These are phyloP conservation scores for Anagyrus pseudococci DNA, from an alignment of 2,888 invertebrate genomes.

Conservation along the genomic window DNA sequence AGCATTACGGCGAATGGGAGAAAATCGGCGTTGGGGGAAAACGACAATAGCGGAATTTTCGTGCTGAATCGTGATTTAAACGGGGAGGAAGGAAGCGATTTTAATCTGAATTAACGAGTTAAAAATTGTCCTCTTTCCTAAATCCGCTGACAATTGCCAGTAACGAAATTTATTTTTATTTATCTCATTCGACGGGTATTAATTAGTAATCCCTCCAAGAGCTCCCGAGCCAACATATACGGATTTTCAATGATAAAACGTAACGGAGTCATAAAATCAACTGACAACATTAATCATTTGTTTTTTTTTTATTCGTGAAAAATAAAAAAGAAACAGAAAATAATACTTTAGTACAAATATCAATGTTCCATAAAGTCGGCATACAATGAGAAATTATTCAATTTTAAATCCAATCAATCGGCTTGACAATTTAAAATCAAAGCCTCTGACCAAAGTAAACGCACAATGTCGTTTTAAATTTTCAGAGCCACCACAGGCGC, in stretches of 20 bases:
- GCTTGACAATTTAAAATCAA: too few species aligned
- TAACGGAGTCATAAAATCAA: too few species aligned
- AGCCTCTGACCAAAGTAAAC: too few species aligned
- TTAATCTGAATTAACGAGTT: conserved; percentile 39
- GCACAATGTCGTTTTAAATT: conserved; percentile 33
- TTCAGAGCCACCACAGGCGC: conserved; percentile 79
- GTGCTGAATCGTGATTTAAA: conserved; percentile 38
- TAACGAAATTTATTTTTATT: neutral
- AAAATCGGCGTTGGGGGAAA: conserved; percentile 35
- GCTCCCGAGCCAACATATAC: neutral
- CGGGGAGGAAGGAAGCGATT: conserved; percentile 36
- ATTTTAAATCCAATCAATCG: too few species aligned
- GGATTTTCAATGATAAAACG: too few species aligned
- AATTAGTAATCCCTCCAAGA: neutral
- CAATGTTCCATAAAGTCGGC: too few species aligned
- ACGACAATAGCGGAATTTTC: conserved; percentile 35
- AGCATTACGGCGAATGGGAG: conserved; percentile 36
- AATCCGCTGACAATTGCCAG: conserved; percentile 4
- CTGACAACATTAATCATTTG: too few species aligned
- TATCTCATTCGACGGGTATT: neutral
- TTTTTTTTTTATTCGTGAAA: too few species aligned
- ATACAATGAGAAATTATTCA: too few species aligned
- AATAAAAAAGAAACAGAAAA: too few species aligned
- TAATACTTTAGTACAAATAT: too few species aligned
- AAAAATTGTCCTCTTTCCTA: conserved; percentile 30